Evolutionary conservation across 2,888 invertebrate species (phyloP), one percentile per base, ranked within the genome.

Genomic region (Pandemis corylana): DNA sequence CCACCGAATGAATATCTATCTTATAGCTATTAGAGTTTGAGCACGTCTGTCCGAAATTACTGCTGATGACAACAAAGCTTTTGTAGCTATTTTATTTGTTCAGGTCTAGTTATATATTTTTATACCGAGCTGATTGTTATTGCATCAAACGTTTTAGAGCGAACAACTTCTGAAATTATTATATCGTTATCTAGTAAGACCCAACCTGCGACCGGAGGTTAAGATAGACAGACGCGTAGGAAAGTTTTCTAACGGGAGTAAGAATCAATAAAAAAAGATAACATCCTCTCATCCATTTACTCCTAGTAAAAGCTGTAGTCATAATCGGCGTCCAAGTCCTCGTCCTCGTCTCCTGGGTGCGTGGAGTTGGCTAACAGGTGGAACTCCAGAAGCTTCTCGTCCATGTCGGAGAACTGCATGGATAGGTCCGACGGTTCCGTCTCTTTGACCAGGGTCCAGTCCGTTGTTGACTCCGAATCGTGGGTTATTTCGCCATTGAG

Each of bases 231-330:
- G 9, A 44, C 44, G 44, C 9, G 44, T 36, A 36, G 28, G 28
- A 36, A 36, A 44, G 0, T 9, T 44, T 12, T 15, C 7, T 53
- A n/a, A 15, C 9, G 56, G 56, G 56, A 20, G 56, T 20, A n/a
- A 0, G 15, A 4, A 15, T 7, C 20, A 69, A 44, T 74, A 56
- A 80, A 75, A 75, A 72, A 71, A 72, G 9, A 20, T 70, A 78
- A 72, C 65, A 76, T 71, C 74, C 78, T 78, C 80, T 78, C 77
- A 76, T 0, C 78, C 76, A 81, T 85, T 78, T 82, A 77, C 77
- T 81, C 80, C 83, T 87, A 93, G 84, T 94, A 92, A 72, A 89
- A 88, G 81, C 83, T 90, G 77, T 93, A 93, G 77, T 93, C 92
- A 77, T 92, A 89, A 77, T 90, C 92, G 36, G 82, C 84, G 75